Evolutionary conservation across 2,888 invertebrate genomes (phyloP).

Genomic region (Meliscaeva auricollis): DNA sequence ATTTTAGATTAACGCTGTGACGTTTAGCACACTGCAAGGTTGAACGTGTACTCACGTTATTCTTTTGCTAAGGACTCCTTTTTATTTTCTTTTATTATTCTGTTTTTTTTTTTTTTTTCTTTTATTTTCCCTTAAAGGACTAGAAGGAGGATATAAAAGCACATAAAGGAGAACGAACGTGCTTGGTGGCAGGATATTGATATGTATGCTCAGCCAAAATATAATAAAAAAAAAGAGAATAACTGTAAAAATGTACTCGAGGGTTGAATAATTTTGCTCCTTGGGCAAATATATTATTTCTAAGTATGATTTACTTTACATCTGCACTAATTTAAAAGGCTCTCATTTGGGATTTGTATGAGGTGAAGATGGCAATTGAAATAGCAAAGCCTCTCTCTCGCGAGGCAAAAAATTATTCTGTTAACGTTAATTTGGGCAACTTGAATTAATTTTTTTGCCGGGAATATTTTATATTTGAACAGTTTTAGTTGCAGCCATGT

Average conservation of each 20-base stretch:
- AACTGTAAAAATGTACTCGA: slow-evolving; percentile 39
- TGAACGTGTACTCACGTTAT: slow-evolving; percentile 69
- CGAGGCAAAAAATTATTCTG: background rate
- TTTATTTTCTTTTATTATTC: slow-evolving; percentile 26
- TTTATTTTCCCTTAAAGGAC: background rate
- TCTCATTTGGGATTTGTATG: slow-evolving; percentile 15
- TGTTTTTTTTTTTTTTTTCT: slow-evolving; percentile 15
- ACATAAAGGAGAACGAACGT: slow-evolving; percentile 67
- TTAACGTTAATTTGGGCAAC: slow-evolving; percentile 2
- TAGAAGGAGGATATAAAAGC: slow-evolving; percentile 38
- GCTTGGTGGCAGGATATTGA: slow-evolving; percentile 56
- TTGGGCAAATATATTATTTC: slow-evolving; percentile 64
- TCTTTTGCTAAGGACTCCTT: slow-evolving; percentile 28
- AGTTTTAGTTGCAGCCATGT: background rate
- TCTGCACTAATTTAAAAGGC: slow-evolving; percentile 61
- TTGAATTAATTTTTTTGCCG: slow-evolving; percentile 1
- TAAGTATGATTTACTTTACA: slow-evolving; percentile 66
- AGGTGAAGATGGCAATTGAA: slow-evolving; percentile 26
- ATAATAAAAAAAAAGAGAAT: slow-evolving; percentile 23
- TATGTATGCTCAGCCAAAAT: slow-evolving; percentile 39
- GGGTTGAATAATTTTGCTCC: slow-evolving; percentile 65
- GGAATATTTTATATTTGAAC: slow-evolving; percentile 11
- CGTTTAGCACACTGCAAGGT: slow-evolving; percentile 67
- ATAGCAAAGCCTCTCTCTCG: background rate
- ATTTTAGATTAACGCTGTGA: slow-evolving; percentile 72